Evolutionary conservation across 2,797 vertebrate genomes (phyloP).

Genomic region (Helicolenus hilgendorfi): DNA sequence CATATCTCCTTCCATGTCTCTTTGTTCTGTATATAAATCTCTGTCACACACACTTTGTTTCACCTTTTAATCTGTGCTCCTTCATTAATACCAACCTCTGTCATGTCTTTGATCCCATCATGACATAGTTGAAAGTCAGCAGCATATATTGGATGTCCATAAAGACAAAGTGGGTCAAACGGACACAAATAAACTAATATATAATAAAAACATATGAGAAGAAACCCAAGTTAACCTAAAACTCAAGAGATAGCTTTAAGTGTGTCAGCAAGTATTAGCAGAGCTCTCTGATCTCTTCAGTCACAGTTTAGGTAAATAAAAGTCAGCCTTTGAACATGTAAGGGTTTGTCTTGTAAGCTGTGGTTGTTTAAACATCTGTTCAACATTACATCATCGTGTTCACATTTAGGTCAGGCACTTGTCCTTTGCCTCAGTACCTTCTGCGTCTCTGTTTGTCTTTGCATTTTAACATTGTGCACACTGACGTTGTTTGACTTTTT

Average conservation of each 20-base stretch:
- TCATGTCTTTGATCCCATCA: neutral
- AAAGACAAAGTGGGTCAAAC: neutral
- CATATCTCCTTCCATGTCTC: constrained; percentile 24
- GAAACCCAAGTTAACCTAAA: neutral
- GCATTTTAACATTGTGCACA: neutral
- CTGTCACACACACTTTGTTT: neutral
- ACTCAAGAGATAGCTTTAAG: neutral
- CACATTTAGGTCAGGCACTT: constrained; percentile 42
- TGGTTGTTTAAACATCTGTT: constrained; percentile 43
- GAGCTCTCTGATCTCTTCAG: neutral
- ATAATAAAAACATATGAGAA: neutral
- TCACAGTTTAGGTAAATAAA: constrained; percentile 36
- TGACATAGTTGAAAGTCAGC: neutral
- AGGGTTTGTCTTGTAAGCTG: constrained; percentile 3
- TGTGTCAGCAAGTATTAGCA: constrained; percentile 4
- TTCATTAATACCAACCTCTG: neutral
- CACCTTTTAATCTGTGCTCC: neutral
- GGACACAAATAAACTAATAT: neutral
- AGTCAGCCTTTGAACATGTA: constrained; percentile 30
- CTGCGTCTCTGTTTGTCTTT: constrained; percentile 23
- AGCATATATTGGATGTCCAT: neutral
- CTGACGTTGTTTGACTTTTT: constrained; percentile 20
- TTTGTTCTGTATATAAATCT: neutral
- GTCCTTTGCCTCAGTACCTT: constrained; percentile 20
- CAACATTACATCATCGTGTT: constrained; percentile 56